Base-by-base conservation (phyloP, 2,797 vertebrate genomes). In the Spinus pinus region DNA sequence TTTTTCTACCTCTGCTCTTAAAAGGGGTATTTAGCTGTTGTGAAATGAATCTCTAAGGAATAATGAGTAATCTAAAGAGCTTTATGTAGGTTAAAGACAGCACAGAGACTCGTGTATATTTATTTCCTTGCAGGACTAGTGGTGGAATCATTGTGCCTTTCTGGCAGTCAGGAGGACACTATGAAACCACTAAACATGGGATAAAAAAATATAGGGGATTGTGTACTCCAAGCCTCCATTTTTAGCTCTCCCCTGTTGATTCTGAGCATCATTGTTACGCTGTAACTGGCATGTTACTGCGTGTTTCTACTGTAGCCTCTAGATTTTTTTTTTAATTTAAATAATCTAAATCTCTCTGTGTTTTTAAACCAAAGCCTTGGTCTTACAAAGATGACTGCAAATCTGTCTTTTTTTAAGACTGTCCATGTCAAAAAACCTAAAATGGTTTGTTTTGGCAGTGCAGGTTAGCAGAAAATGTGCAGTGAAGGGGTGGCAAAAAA, bases 271-370 rank as follows among this genome's bases (percentile, higher is more conserved):
- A 23, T 7, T 14, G 2, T 44, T 35, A 2, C 2, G 10, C 33
- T 4, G 3, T 65, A 25, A 53, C 10, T 18, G 21, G 21, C 0
- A 0, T 12, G 3, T 10, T 22, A 12, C n/a, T 47, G 6, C 9
- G 3, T 58, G 9, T 69, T 84, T 15, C 31, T 77, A 6, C 35
- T 61, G 51, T 30, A 66, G 33, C 30, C 47, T 73, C 33, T 57
- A 21, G 20, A 7, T 17, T 77, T 31, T 20, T 53, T 30, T 27
- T 58, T 20, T 78, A 14, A 13, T 60, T 41, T 3, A 1, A 18
- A 47, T 56, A 35, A 58, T 39, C 30, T 54, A 33, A 28, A 7
- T 39, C 21, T 74, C 18, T 51, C 3, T 71, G 12, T 75, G 18
- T 35, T 90, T 87, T 86, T 62, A 70, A 86, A 81, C 5, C 14